Evolutionary conservation across 64 coral and sea anemone species (phyloP), one percentile per base, ranked within the genome.

Genomic region (Actinia tenebrosa): DNA sequence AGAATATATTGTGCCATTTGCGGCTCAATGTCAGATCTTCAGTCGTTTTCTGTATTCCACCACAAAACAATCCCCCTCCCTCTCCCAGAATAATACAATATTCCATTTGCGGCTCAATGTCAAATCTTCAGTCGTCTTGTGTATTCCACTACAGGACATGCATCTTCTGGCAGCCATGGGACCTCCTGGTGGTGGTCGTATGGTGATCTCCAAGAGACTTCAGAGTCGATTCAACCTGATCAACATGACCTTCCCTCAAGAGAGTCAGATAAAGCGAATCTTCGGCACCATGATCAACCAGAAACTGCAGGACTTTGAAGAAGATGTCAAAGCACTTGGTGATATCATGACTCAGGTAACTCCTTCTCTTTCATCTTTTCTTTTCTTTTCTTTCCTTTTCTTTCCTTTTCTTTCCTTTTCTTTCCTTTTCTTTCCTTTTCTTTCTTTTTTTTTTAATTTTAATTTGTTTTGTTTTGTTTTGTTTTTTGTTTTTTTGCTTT

Each of bases 241-340:
- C 79, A 99, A 99, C 83, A 99, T 99, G 97, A 95, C 93, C 25
- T 99, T 99, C 64, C 97, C 97, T 50, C 97, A 99, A 87, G 97
- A 99, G 89, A 99, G 97, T 77, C 97, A 99, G 66, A 99, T 99
- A 60, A 99, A 95, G 82, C 93, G 97, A 11, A 99, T 99, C 42
- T 99, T 99, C 84, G 97, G 97, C 6, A 99, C 97, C 64, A 99
- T 99, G 97, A 99, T 99, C 53, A 99, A 99, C 58, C 97, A 99
- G 54, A 99, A 99, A 79, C 86, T 99, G 68, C 97, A 95, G 55
- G 97, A 99, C 83, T 99, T 99, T 87, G 97, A 99, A 86, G 97
- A 99, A 71, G 97, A 99, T 77, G 97, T 99, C 0, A 99, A 99
- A 54, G 87, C 97, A 19, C 93, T 99, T 11, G 97, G 97, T 84